Evolutionary conservation across 2,888 invertebrate species (phyloP).

Genomic region (Lasioglossum figueresi): DNA sequence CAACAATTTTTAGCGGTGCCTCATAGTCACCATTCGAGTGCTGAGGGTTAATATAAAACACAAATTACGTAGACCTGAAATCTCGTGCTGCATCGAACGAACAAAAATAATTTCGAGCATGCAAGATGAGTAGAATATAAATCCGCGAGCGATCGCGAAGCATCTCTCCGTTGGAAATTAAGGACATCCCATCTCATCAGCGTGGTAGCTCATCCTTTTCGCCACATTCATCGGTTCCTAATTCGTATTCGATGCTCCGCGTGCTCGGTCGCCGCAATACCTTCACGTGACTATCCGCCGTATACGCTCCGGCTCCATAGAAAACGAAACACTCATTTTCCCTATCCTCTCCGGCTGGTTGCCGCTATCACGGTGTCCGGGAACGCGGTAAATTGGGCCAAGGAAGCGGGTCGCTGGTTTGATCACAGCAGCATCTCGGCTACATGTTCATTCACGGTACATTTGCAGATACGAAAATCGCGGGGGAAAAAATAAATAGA

Average conservation of each 20-base stretch:
- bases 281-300: background rate
- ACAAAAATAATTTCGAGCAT: background rate
- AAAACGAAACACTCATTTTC: constrained; percentile 8
- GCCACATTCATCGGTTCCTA: background rate
- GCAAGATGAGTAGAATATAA: background rate
- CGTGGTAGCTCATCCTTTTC: constrained; percentile 1
- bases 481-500: constrained; percentile 65
- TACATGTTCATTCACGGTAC: constrained; percentile 39
- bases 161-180: background rate
- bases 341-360: background rate
- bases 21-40: too few species aligned
- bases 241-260: constrained; percentile 10
- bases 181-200: background rate
- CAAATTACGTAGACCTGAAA: background rate
- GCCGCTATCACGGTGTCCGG: background rate
- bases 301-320: background rate
- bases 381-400: constrained; percentile 11
- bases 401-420: background rate
- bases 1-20: too few species aligned
- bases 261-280: background rate
- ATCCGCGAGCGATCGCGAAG: background rate
- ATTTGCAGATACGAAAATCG: constrained; percentile 59
- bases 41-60: too few species aligned
- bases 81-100: background rate
- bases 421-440: background rate